These are phyloP conservation scores for Scytalopus superciliaris DNA, from an alignment of 2,113 vertebrate species.

Conservation along the genomic window DNA sequence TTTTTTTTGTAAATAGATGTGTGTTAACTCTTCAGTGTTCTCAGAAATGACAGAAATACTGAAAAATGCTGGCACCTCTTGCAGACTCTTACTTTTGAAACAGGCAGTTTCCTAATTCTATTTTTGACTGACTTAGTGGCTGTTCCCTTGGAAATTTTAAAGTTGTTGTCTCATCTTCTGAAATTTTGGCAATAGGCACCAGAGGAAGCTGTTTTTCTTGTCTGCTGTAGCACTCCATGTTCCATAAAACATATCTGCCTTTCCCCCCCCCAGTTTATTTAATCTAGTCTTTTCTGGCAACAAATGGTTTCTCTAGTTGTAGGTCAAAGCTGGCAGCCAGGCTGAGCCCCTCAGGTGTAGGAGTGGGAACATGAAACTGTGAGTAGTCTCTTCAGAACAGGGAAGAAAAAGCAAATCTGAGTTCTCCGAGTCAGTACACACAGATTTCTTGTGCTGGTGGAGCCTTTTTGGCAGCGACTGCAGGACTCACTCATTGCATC, in stretches of 20 bases:
- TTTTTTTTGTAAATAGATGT: background rate
- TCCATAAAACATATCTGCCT: background rate
- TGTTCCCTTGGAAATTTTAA: slow-evolving; percentile 55
- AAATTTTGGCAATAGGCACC: slow-evolving; percentile 40
- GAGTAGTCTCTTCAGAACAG: background rate
- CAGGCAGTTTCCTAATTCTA: slow-evolving; percentile 36
- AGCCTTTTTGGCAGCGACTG: background rate
- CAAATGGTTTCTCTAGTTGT: background rate
- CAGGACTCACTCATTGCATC: background rate
- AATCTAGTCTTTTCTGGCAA: background rate
- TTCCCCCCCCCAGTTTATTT: background rate
- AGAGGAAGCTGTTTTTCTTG: slow-evolving; percentile 45
- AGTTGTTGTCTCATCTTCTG: slow-evolving; percentile 45
- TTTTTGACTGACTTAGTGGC: slow-evolving; percentile 30
- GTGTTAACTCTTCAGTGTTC: slow-evolving; percentile 21
- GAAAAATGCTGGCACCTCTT: slow-evolving; percentile 1
- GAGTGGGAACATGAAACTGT: background rate
- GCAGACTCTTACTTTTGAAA: background rate
- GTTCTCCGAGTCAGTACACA: background rate
- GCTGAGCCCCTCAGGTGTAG: background rate
- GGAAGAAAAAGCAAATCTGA: background rate
- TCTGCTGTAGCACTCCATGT: background rate
- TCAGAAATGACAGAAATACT: slow-evolving; percentile 5
- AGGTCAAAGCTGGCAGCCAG: background rate
- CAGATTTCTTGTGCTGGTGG: background rate